Evolutionary conservation across 30 jellyfish, hydroid and myxozoan species (phyloP).

Genomic region (Chrysaora quinquecirrha): DNA sequence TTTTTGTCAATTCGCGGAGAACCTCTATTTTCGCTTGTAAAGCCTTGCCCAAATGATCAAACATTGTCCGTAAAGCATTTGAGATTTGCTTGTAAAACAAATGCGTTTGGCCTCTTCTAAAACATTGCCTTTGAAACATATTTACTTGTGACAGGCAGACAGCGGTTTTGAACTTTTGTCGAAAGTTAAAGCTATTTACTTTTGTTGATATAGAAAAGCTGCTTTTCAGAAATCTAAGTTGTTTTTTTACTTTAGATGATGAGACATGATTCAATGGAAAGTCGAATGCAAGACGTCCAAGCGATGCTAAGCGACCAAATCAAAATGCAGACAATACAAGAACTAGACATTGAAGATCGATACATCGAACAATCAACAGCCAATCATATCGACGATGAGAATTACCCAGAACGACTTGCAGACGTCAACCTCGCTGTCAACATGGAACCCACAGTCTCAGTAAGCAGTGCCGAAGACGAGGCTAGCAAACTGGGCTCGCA

Average conservation of each 20-base stretch:
- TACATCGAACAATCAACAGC: conserved; percentile 11
- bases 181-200: too few relatives aligned
- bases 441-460: conserved; percentile 56
- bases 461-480: conserved; percentile 92
- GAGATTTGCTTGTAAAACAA: too few relatives aligned
- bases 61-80: too few relatives aligned
- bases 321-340: conserved; percentile 81
- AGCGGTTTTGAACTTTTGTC: too few relatives aligned
- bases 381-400: neutral
- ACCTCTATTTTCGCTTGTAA: too few relatives aligned
- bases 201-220: too few relatives aligned
- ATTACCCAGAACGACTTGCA: neutral
- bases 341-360: conserved; percentile 64
- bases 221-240: too few relatives aligned
- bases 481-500: conserved; percentile 50
- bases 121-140: too few relatives aligned
- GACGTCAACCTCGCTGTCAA: conserved; percentile 9
- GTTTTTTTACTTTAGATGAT: conserved; percentile 48
- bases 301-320: conserved; percentile 56
- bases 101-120: too few relatives aligned
- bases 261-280: conserved; percentile 51
- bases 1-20: too few relatives aligned
- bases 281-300: conserved; percentile 45
- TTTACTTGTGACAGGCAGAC: too few relatives aligned
- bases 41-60: too few relatives aligned